These are phyloP conservation scores for Drosophila sordidula DNA, from an alignment of 2,888 invertebrate species.

Conservation along the genomic window DNA sequence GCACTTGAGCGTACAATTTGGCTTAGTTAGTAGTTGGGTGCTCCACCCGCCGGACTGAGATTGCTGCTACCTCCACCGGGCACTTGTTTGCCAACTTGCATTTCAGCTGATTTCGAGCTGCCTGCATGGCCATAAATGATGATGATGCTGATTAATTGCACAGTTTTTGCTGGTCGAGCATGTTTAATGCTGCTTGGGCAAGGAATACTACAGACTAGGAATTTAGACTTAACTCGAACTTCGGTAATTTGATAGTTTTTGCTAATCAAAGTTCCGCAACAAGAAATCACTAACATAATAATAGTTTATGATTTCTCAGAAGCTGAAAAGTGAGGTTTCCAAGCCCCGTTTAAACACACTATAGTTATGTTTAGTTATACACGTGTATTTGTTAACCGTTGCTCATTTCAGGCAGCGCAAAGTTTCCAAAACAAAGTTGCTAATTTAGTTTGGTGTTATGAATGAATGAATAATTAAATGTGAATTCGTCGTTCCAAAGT, in stretches of 20 bases:
- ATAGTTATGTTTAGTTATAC: not conserved
- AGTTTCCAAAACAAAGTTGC: conserved; percentile 35
- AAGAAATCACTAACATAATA: too few relatives aligned
- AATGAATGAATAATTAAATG: conserved; percentile 54
- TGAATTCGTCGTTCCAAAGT: conserved; percentile 35
- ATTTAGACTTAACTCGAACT: not conserved
- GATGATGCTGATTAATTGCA: conserved; percentile 64
- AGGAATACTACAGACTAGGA: not conserved
- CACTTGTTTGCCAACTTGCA: conserved; percentile 23
- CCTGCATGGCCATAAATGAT: conserved; percentile 46
- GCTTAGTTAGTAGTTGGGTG: conserved; percentile 64
- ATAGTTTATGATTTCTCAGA: conserved; percentile 1
- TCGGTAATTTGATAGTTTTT: not conserved
- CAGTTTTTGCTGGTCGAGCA: conserved; percentile 43
- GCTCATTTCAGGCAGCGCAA: conserved; percentile 15
- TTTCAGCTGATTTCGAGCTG: conserved; percentile 49
- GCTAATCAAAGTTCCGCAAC: not conserved
- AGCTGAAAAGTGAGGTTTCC: not conserved
- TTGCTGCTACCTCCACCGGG: not conserved
- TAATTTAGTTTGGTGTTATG: conserved; percentile 51
- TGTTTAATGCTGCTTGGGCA: conserved; percentile 11
- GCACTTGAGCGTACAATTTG: conserved; percentile 79
- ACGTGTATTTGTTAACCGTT: conserved; percentile 12
- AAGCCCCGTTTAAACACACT: not conserved
- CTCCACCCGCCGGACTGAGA: not conserved